Percentiles rank a stretch among this genome's conserved stretches.
Evolutionary conservation across 2,113 vertebrate genomes (phyloP).

Genomic region (Vicugna pacos): DNA sequence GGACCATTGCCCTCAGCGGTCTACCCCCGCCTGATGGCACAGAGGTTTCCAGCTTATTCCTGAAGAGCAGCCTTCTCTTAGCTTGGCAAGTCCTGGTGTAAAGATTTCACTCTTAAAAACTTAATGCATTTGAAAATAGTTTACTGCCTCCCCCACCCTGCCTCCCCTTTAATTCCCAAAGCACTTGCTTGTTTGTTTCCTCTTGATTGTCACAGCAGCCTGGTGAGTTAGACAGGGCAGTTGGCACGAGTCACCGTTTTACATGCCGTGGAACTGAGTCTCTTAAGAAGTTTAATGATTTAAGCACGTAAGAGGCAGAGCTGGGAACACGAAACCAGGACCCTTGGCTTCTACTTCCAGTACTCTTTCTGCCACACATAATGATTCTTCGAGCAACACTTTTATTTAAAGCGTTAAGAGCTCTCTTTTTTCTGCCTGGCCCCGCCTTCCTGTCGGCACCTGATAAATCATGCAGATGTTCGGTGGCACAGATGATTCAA

Average conservation of each 20-base stretch:
- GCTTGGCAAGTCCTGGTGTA: background rate
- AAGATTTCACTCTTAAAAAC: background rate
- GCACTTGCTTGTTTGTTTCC: background rate
- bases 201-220: background rate
- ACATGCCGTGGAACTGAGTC: background rate
- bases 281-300: background rate
- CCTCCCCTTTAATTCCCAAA: background rate
- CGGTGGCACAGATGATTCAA: background rate
- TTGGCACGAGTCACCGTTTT: background rate
- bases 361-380: background rate
- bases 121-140: background rate
- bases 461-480: background rate
- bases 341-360: background rate
- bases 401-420: background rate
- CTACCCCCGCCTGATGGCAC: background rate
- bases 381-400: background rate
- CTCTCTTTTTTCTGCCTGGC: background rate
- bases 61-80: background rate
- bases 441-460: background rate
- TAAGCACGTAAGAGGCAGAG: background rate
- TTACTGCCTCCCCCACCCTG: background rate
- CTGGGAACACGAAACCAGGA: background rate
- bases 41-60: background rate
- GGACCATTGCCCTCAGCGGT: rapidly evolving
- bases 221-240: background rate